Evolutionary conservation across 2,113 vertebrate species (phyloP).

Genomic region (Zingel zingel): DNA sequence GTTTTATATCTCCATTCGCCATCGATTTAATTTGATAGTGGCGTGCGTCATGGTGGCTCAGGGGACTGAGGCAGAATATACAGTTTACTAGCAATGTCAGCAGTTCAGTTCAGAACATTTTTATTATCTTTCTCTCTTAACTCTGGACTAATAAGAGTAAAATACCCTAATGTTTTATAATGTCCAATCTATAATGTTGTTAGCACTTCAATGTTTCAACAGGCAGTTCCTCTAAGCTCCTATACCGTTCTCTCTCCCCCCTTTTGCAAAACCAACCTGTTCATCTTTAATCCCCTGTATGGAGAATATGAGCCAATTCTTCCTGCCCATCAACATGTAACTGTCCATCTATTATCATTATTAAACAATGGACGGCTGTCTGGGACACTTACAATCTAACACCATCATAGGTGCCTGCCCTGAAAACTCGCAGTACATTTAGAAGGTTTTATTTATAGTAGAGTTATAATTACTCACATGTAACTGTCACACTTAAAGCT

Average conservation of each 20-base stretch:
- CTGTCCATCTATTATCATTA: constrained; percentile 57
- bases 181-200: neutral
- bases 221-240: neutral
- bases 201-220: too few species aligned
- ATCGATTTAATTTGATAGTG: neutral
- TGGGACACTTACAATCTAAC: constrained; percentile 20
- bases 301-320: constrained; percentile 58
- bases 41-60: constrained; percentile 19
- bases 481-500: neutral
- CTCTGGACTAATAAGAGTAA: neutral
- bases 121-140: neutral
- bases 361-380: constrained; percentile 44
- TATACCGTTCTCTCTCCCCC: neutral
- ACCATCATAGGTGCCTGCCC: constrained; percentile 1
- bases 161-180: neutral
- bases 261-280: constrained; percentile 54
- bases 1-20: constrained; percentile 38
- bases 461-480: neutral
- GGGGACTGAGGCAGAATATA: neutral
- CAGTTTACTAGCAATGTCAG: constrained; percentile 4
- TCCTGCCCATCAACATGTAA: constrained; percentile 41
- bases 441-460: neutral
- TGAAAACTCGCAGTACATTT: neutral
- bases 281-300: constrained; percentile 56
- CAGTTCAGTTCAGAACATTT: neutral